Base-by-base conservation (phyloP, 1,140 invertebrate species). In the Lordiphosa mommai region DNA sequence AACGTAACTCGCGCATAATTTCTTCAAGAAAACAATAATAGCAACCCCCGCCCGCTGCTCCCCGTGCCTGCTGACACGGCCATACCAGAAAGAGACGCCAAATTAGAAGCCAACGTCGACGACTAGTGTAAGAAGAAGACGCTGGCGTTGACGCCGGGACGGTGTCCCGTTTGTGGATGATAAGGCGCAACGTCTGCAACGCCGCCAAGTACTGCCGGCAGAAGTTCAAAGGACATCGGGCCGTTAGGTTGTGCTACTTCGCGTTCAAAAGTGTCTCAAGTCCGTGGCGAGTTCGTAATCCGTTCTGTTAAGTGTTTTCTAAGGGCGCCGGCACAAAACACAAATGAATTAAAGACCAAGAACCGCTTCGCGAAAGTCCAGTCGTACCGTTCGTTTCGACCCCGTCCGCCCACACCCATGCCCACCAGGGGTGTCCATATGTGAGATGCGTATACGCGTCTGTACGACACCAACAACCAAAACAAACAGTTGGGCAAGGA, bases 211-310 rank as follows among this genome's bases (percentile, higher is more conserved):
- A 43, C 47, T 56, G 36, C 71, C 68, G 64, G 61, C 82, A 86
- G 82, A 86, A 86, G 82, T 86, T 77, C 51, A 77, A 86, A 86
- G 82, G 72, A 86, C 82, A 86, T 70, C 76, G 73, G 41, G 63
- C 76, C 43, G 82, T 61, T 51, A 86, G 65, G 82, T 82, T 73
- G 82, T 86, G 58, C 53, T 52, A 51, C 48, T 55, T 30, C 67
- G 72, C 50, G 48, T 56, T 50, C 33, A n/a, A 38, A 50, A 47
- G 29, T 46, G 5, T 27, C 44, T 47, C 10, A 55, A 51, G 47
- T 38, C 5, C 40, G 61, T 43, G 32, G 40, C 20, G 40, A 43
- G 14, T 43, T 29, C 40, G 20, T 29, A 20, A 20, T 13, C 20
- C 20, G 10, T 20, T 29, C 20, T 17, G 38, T 17, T 23, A 17